Base-by-base conservation (phyloP, 2,113 vertebrate species). In the Bubo bubo region DNA sequence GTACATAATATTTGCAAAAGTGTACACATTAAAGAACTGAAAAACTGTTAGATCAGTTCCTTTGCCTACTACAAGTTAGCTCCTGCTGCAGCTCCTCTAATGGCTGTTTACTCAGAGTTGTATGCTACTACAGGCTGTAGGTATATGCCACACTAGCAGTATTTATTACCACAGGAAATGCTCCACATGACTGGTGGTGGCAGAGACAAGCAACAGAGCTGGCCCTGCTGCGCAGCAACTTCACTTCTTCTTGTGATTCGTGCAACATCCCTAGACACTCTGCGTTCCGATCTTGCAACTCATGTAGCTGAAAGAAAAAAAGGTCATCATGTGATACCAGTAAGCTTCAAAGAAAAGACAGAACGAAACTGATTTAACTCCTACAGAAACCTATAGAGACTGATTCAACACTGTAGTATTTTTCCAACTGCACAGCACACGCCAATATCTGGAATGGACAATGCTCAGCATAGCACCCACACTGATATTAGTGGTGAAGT, bases 191-290 rank as follows among this genome's bases (percentile, higher is more conserved):
- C 52, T 98, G 98, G 23, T 98, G 97, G 58, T 98, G 95, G 55
- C 98, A 98, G 73, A 98, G 98, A 83, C 98, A 98, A 37, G 98
- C 96, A 10, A 98, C 96, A 18, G 99, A 98, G 16, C 98, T 96
- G 96, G 97, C 98, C 95, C 98, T 99, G 95, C 97, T 98, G 70
- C 99, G 99, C 41, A 99, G 98, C 67, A 99, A 90, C 95, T 98
- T 99, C 88, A 99, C 98, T 98, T 99, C 99, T 97, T 99, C 99
- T 96, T 99, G 99, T 2, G 99, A 99, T 93, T 99, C 99, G 0
- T 99, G 99, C 62, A 99, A 96, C 99, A 99, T 99, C 86, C 99
- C 99, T 24, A 99, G 95, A 95, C 99, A 99, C 96, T 99, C 99
- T 0, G 92, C 98, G 56, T 99, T 99, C 90, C 99, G 98, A 87